A percentile compares a stretch with the other conserved stretches of the same genome.
Conservation (phyloP, 2,113 vertebrate species). For the Myrmophylax atrothorax region DNA sequence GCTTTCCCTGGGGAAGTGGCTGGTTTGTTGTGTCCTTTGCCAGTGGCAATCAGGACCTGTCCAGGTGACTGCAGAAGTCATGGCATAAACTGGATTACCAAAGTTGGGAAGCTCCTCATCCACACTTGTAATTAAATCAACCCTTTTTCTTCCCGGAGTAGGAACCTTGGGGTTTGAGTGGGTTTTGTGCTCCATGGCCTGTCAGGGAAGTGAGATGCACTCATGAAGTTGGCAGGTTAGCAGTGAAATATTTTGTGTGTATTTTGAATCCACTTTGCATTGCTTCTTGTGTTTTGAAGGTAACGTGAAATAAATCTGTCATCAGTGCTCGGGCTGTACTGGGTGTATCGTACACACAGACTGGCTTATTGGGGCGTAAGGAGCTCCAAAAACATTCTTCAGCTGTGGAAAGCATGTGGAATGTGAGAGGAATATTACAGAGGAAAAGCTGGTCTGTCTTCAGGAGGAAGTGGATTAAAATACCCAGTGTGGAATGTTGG, state of each 20-base stretch:
- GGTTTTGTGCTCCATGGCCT: background rate
- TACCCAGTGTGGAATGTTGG: background rate
- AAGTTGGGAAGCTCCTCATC: background rate
- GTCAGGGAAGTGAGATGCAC: background rate
- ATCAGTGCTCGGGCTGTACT: background rate
- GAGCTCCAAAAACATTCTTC: background rate
- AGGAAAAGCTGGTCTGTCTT: background rate
- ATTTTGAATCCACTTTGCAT: background rate
- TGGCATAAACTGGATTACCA: background rate
- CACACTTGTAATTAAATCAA: background rate
- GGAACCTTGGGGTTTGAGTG: rapidly evolving
- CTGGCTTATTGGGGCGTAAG: background rate
- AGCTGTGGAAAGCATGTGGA: background rate
- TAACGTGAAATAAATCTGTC: background rate
- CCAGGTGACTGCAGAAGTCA: background rate
- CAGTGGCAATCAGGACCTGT: background rate
- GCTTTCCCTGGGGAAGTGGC: background rate
- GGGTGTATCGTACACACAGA: background rate
- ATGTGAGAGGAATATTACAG: background rate
- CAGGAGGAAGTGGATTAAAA: background rate
- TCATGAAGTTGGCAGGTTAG: background rate
- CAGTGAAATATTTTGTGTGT: background rate
- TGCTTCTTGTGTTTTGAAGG: background rate
- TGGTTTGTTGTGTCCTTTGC: background rate
- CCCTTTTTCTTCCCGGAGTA: background rate